These are phyloP conservation scores for Mixornis gularis DNA, from an alignment of 2,113 vertebrate genomes.

Conservation along the genomic window DNA sequence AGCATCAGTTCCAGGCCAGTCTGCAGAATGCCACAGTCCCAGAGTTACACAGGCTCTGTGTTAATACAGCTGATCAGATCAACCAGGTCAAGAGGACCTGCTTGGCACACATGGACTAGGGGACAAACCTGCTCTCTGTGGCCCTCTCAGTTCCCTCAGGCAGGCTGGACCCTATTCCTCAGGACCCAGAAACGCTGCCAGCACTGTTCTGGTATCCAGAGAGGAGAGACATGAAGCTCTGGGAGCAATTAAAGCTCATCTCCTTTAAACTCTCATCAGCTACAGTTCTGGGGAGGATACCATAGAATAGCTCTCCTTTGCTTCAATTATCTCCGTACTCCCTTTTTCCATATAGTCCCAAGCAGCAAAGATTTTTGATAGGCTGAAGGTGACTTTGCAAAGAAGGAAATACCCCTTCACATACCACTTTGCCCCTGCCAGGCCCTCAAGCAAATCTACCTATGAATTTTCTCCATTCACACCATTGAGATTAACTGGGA, in stretches of 20 bases:
- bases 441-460: neutral
- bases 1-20: neutral
- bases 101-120: neutral
- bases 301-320: neutral
- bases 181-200: neutral
- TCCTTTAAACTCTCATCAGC: neutral
- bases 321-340: neutral
- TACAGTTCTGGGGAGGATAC: neutral
- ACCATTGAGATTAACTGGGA: neutral
- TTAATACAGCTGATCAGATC: neutral
- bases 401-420: neutral
- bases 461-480: neutral
- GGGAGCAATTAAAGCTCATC: neutral
- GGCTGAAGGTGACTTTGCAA: neutral
- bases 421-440: rapidly evolving
- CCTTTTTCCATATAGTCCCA: neutral
- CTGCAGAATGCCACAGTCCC: neutral
- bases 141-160: rapidly evolving
- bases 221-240: neutral
- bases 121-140: neutral
- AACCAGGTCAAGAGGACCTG: neutral
- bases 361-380: neutral
- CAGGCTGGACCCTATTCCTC: neutral
- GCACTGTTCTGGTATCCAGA: neutral
- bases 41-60: neutral